Conservation (phyloP, 2,888 invertebrate species). For the Lucinisca nassula region DNA sequence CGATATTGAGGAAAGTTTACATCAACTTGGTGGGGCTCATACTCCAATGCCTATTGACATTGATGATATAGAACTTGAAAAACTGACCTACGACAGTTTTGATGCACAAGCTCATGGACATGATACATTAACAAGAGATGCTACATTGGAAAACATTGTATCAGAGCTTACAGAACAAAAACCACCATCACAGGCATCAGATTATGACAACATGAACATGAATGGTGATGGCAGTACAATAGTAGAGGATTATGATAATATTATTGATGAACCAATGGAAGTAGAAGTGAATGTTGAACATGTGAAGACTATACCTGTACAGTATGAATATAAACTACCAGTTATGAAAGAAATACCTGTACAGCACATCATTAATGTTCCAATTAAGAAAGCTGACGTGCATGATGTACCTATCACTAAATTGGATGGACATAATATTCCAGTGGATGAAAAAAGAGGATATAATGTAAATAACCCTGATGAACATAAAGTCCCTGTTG, state of each 20-base stretch:
- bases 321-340: constrained; percentile 15
- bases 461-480: neutral
- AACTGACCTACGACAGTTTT: constrained; percentile 39
- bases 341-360: constrained; percentile 49
- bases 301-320: constrained; percentile 49
- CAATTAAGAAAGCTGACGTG: constrained; percentile 72
- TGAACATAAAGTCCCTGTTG: constrained; percentile 15
- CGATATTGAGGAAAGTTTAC: constrained; percentile 79
- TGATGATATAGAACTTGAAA: constrained; percentile 58
- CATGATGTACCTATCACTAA: constrained; percentile 37
- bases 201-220: constrained; percentile 83
- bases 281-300: constrained; percentile 65
- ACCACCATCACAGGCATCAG: constrained; percentile 79
- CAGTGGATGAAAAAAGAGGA: neutral
- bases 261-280: constrained; percentile 38
- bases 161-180: constrained; percentile 63
- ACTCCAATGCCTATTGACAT: constrained; percentile 61
- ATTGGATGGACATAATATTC: neutral
- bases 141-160: constrained; percentile 74
- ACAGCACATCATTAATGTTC: constrained; percentile 47
- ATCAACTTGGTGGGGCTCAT: constrained; percentile 52
- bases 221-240: constrained; percentile 42
- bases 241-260: constrained; percentile 59
- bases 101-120: constrained; percentile 25
- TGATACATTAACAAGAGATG: constrained; percentile 69